These are phyloP conservation scores for Bembecia ichneumoniformis DNA, from an alignment of 2,888 invertebrate genomes.

Conservation along the genomic window DNA sequence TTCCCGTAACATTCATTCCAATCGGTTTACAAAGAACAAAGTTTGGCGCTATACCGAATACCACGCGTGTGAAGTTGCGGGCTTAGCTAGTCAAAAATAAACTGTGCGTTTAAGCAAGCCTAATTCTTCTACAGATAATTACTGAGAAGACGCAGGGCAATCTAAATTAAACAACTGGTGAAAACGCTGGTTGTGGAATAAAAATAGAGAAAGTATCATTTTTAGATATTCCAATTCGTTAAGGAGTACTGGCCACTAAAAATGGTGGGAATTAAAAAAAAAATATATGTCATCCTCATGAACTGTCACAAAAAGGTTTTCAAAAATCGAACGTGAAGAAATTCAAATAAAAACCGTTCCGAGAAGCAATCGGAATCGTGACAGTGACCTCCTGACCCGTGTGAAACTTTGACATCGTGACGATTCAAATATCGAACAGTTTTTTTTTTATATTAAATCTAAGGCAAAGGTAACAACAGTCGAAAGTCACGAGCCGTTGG, in stretches of 20 bases:
- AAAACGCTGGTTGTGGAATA: too few relatives aligned
- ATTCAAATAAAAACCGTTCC: not conserved
- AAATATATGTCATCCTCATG: conserved; percentile 4
- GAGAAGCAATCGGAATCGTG: conserved; percentile 17
- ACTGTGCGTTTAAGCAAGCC: too few relatives aligned
- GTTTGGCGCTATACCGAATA: too few relatives aligned
- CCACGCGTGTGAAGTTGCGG: too few relatives aligned
- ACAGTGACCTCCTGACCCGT: conserved; percentile 43
- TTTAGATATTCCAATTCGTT: too few relatives aligned
- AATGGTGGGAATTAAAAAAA: conserved; percentile 6
- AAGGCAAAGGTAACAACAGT: conserved; percentile 22
- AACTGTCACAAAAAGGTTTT: not conserved
- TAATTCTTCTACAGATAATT: too few relatives aligned
- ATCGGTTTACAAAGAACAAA: too few relatives aligned
- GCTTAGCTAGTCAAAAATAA: too few relatives aligned
- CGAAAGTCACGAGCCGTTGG: conserved; percentile 38
- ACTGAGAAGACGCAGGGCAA: too few relatives aligned
- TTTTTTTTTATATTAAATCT: conserved; percentile 15
- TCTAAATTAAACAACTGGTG: too few relatives aligned
- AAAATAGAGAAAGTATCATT: too few relatives aligned
- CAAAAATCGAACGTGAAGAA: not conserved
- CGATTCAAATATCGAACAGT: conserved; percentile 10
- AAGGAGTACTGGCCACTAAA: not conserved
- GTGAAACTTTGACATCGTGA: conserved; percentile 60
- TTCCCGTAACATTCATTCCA: too few relatives aligned